Conservation (phyloP, 2,888 invertebrate genomes). For the Atherix ibis region DNA sequence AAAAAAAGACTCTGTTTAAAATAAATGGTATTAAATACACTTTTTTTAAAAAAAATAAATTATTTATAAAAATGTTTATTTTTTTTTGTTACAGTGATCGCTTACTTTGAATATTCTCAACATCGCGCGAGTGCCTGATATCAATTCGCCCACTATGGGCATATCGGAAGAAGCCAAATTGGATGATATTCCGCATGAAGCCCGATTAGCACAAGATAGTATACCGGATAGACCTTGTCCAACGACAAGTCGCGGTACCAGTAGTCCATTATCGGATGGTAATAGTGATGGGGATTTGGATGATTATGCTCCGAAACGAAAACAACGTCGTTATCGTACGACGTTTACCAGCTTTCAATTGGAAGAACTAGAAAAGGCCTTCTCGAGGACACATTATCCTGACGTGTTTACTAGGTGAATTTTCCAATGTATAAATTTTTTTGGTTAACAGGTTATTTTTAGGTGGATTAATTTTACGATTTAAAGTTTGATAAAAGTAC, state of each 20-base stretch:
- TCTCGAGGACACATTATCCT: conserved; percentile 93
- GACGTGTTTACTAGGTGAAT: conserved; percentile 89
- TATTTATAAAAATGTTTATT: conserved; percentile 5
- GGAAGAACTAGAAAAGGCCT: conserved; percentile 92
- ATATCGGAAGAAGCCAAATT: conserved; percentile 35
- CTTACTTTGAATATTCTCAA: conserved; percentile 9
- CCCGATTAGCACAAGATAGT: conserved; percentile 31
- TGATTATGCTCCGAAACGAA: conserved; percentile 73
- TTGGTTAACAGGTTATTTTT: neutral
- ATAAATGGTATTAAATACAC: no score
- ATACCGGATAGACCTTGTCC: conserved; percentile 35
- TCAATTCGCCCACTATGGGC: conserved; percentile 25
- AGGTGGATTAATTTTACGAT: neutral
- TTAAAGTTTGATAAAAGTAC: neutral
- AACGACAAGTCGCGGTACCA: conserved; percentile 29
- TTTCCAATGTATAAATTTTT: neutral
- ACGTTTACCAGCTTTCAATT: conserved; percentile 89
- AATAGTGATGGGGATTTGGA: conserved; percentile 51
- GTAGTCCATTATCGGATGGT: conserved; percentile 39
- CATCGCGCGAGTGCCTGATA: conserved; percentile 10
- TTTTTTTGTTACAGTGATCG: conserved; percentile 9
- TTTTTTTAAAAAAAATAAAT: neutral
- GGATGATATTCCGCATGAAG: conserved; percentile 33
- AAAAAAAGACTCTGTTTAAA: no score
- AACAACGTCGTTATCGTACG: conserved; percentile 81